phyloP scores from a whole-genome alignment of 1,140 invertebrate genomes.

The Bombus fervidus region DNA sequence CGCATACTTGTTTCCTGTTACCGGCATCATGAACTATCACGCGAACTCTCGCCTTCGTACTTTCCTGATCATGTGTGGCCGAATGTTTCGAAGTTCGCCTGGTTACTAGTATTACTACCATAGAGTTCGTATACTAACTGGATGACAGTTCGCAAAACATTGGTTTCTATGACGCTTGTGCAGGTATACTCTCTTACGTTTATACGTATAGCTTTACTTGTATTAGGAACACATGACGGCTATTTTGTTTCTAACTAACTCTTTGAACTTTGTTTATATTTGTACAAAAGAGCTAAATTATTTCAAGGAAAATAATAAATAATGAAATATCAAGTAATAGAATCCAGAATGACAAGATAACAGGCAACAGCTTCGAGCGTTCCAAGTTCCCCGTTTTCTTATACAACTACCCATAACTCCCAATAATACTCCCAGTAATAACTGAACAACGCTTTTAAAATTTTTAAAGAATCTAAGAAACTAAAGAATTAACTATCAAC shows the following conservation, averaged over 20 bases:
- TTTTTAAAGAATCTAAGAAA: no score
- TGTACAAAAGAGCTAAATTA: not conserved
- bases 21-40: slow-evolving; percentile 22
- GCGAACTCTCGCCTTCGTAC: slow-evolving; percentile 34
- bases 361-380: no score
- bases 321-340: no score
- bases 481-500: no score
- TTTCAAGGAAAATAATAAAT: no score
- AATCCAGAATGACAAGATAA: no score
- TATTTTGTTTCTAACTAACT: not conserved
- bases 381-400: no score
- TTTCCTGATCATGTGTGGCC: slow-evolving; percentile 74
- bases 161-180: not conserved
- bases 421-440: no score
- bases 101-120: not conserved
- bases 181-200: not conserved
- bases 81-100: slow-evolving; percentile 44
- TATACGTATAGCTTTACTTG: not conserved
- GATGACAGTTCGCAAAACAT: slow-evolving; percentile 24
- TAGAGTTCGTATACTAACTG: not conserved
- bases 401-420: no score
- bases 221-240: not conserved
- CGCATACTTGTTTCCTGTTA: slow-evolving; percentile 62
- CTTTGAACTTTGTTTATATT: not conserved
- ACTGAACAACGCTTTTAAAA: no score